Conservation (phyloP, 2,888 invertebrate species). For the Calliopum simillimum region DNA sequence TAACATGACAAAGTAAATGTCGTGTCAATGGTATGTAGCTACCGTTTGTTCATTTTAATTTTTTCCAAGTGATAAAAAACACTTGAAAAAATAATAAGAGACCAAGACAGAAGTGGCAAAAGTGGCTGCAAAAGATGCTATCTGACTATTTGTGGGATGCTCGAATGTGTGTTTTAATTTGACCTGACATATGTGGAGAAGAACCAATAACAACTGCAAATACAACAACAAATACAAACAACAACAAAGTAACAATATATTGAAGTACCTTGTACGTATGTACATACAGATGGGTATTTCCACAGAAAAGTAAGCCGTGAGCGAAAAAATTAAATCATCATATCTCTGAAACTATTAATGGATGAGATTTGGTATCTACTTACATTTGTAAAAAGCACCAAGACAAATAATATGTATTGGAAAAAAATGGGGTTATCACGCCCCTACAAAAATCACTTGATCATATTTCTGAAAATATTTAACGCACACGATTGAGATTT, state of each 20-base stretch:
- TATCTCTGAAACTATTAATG: too few species aligned
- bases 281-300: too few species aligned
- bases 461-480: too few species aligned
- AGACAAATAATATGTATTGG: too few species aligned
- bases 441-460: too few species aligned
- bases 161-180: conserved; percentile 37
- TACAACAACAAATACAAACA: conserved; percentile 6
- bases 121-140: conserved; percentile 18
- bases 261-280: neutral
- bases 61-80: neutral
- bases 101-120: neutral
- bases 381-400: too few species aligned
- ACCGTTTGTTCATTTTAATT: conserved; percentile 8
- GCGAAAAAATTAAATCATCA: too few species aligned
- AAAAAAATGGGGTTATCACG: too few species aligned
- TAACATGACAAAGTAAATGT: conserved; percentile 18
- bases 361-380: too few species aligned
- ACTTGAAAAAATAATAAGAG: neutral
- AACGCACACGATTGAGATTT: too few species aligned
- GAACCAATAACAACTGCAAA: conserved; percentile 12
- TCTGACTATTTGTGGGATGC: conserved; percentile 33
- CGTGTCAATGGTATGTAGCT: conserved; percentile 24
- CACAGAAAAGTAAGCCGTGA: too few species aligned
- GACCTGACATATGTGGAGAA: conserved; percentile 32
- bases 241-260: conserved; percentile 10